These are phyloP conservation scores for Menura novaehollandiae DNA, from an alignment of 2,113 vertebrate species.

Conservation along the genomic window DNA sequence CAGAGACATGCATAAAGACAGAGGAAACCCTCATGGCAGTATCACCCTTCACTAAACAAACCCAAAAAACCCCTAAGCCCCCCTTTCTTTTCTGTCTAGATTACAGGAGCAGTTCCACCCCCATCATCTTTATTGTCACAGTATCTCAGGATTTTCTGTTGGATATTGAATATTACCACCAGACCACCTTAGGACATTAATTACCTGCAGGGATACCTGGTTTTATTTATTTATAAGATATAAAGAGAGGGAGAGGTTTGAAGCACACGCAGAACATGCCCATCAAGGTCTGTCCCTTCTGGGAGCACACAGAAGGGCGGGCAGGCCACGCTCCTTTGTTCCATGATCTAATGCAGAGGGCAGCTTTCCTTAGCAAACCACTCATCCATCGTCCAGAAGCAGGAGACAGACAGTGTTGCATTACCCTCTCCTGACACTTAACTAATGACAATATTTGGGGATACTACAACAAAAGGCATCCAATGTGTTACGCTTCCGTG, in stretches of 20 bases:
- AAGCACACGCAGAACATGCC: background rate
- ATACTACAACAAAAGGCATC: background rate
- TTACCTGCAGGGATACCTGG: background rate
- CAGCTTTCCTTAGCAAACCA: background rate
- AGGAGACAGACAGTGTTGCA: background rate
- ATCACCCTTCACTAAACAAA: background rate
- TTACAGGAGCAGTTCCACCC: background rate
- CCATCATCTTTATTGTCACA: background rate
- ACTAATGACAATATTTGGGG: background rate
- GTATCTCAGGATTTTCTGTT: background rate
- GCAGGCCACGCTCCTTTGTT: background rate
- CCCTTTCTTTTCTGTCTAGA: background rate
- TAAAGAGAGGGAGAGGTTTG: background rate
- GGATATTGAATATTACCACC: background rate
- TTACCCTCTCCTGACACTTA: background rate
- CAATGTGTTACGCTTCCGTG: rapidly evolving
- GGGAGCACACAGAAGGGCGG: background rate
- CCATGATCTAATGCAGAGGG: background rate
- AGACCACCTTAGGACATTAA: background rate
- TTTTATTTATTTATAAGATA: background rate
- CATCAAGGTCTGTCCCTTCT: background rate
- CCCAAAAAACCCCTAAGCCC: background rate
- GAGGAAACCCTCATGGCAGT: background rate
- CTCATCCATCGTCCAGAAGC: background rate
- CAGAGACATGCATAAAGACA: background rate